phyloP scores from a whole-genome alignment of 53 echinoderm and acorn worm genomes.

The Mesocentrotus franciscanus region DNA sequence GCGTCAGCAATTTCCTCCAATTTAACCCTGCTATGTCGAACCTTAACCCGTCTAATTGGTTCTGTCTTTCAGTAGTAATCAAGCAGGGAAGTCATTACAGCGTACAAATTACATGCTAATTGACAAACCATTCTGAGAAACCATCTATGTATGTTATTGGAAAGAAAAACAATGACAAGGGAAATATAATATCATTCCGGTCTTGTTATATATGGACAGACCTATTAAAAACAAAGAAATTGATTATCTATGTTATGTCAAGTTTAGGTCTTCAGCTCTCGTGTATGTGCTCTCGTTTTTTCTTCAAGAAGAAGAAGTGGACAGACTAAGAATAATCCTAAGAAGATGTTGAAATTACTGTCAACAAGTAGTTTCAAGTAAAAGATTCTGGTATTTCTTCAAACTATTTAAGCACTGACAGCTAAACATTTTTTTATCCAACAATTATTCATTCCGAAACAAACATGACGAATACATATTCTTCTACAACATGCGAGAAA shows the following conservation, averaged over 20 bases:
- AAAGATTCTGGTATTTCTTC: neutral
- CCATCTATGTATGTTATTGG: neutral
- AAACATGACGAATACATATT: neutral
- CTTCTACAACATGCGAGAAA: neutral
- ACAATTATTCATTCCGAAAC: constrained; percentile 9
- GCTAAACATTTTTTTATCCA: neutral
- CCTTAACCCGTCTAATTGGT: neutral
- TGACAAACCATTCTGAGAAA: neutral
- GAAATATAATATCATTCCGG: no score
- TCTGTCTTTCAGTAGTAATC: neutral
- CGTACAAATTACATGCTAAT: neutral
- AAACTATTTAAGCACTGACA: neutral
- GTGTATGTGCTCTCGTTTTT: no score
- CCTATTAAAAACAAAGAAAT: no score
- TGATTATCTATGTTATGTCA: no score
- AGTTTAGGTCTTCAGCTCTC: no score
- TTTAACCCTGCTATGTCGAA: no score
- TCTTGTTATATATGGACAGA: no score
- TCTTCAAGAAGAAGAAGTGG: no score
- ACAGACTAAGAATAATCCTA: neutral
- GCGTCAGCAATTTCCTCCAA: constrained; percentile 4
- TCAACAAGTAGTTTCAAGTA: neutral
- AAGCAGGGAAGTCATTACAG: neutral
- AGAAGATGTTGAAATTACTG: neutral
- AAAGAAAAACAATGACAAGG: neutral